Conservation (phyloP, 2,113 vertebrate genomes). For the Ancistrus triradiatus region DNA sequence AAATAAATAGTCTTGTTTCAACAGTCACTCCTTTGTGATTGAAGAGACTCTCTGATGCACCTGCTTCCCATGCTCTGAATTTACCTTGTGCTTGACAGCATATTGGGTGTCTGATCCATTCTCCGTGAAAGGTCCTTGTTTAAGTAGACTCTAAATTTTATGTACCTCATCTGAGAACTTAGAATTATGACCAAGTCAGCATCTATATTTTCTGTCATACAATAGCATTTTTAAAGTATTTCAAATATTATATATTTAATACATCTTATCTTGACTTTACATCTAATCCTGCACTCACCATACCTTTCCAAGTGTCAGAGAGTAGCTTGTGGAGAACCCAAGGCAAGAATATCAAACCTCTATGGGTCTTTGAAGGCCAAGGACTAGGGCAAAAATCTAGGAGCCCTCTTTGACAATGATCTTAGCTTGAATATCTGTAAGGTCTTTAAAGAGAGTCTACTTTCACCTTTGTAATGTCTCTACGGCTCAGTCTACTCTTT, state of each 20-base stretch:
- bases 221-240: too few species aligned
- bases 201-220: too few species aligned
- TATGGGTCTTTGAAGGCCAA: neutral
- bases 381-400: neutral
- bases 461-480: slow-evolving; percentile 19
- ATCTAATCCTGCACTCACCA: too few species aligned
- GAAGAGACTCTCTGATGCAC: slow-evolving; percentile 38
- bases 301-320: too few species aligned
- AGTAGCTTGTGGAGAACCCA: too few species aligned
- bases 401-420: slow-evolving; percentile 13
- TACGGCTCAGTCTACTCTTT: slow-evolving; percentile 4
- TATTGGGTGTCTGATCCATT: slow-evolving; percentile 21
- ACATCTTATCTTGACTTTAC: too few species aligned
- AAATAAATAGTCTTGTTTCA: slow-evolving; percentile 43
- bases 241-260: too few species aligned
- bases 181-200: too few species aligned
- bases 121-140: slow-evolving; percentile 8
- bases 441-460: slow-evolving; percentile 6
- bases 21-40: slow-evolving; percentile 39
- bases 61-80: slow-evolving; percentile 37
- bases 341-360: too few species aligned
- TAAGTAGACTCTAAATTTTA: too few species aligned
- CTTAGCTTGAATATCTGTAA: slow-evolving; percentile 5
- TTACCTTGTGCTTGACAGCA: slow-evolving; percentile 34
- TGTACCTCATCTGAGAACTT: too few species aligned